Percentiles rank a stretch among this genome's conserved stretches.
Conservation (phyloP, 2,888 invertebrate genomes). For the Melinopterus prodromus region DNA sequence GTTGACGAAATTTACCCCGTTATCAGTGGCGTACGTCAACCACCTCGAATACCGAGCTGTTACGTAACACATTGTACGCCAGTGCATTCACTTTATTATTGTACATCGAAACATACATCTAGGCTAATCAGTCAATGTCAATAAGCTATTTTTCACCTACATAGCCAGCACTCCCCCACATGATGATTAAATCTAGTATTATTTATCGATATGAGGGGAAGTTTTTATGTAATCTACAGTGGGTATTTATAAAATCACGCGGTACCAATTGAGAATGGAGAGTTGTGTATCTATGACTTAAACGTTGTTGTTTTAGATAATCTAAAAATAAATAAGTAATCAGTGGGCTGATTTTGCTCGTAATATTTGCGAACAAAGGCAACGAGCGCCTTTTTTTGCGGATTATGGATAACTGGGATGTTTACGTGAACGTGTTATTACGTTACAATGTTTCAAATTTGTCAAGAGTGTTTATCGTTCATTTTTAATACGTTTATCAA, state of each 20-base stretch:
- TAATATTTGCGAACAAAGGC: not conserved
- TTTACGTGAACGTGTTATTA: not conserved
- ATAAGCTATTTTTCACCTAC: not conserved
- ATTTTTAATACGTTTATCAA: not conserved
- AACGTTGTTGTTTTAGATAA: not conserved
- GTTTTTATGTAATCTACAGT: not conserved
- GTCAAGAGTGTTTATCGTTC: not conserved
- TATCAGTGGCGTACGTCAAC: not conserved
- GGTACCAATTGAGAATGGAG: not conserved
- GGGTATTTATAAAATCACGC: not conserved
- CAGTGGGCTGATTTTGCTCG: not conserved
- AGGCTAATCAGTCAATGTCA: not conserved
- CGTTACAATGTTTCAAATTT: not conserved
- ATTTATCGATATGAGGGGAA: not conserved
- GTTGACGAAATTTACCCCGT: not conserved
- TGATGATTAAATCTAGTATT: not conserved
- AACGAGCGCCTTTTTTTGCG: not conserved
- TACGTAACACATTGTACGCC: not conserved
- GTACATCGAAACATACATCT: not conserved
- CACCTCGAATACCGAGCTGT: not conserved
- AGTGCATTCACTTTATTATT: not conserved
- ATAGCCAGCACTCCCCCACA: not conserved
- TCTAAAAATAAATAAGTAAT: not conserved
- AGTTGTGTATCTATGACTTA: not conserved
- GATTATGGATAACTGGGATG: not conserved